Base-by-base conservation (phyloP, 2,113 vertebrate species). In the Tichodroma muraria region DNA sequence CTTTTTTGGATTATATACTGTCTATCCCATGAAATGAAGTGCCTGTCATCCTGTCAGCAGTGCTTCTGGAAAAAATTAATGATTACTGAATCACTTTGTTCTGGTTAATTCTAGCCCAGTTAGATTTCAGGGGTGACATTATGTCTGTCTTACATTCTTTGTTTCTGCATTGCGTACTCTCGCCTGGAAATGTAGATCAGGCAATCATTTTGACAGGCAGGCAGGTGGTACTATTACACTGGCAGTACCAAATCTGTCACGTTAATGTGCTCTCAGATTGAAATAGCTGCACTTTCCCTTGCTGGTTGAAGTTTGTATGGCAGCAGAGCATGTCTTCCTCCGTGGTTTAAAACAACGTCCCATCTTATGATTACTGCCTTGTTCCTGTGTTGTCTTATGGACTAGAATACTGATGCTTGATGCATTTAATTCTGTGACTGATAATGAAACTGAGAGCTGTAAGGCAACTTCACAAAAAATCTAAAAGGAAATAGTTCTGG, bases 31-130 rank as follows among this genome's bases (percentile, higher is more conserved):
- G 25, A 93, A 90, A 78, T 81, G 73, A 89, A 94, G 87, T 6
- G 28, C 85, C 60, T 90, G 80, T 92, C 94, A 90, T 92, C n/a
- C 53, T 96, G 94, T 80, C 92, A 95, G 33, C 85, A 78, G n/a
- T 47, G 15, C 40, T 94, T 91, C 76, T 90, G 71, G 85, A 70
- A 90, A 90, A 89, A 70, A 80, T 30, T 64, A 91, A 25, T 69
- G 38, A 82, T 80, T 78, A 33, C 35, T 54, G 72, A 90, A 93
- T 90, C 68, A 68, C 68, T 89, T 95, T 92, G 65, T 94, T 90
- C 94, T 92, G 56, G 69, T 92, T 90, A 90, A 93, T 90, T 93
- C 80, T 64, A 93, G 14, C 76, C 59, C 64, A 71, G 65, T 53
- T 70, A 81, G 80, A 75, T 68, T 92, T 73, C 0, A 0, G 17